phyloP scores from a whole-genome alignment of 2,797 vertebrate genomes.

The Enteromius anoplus region DNA sequence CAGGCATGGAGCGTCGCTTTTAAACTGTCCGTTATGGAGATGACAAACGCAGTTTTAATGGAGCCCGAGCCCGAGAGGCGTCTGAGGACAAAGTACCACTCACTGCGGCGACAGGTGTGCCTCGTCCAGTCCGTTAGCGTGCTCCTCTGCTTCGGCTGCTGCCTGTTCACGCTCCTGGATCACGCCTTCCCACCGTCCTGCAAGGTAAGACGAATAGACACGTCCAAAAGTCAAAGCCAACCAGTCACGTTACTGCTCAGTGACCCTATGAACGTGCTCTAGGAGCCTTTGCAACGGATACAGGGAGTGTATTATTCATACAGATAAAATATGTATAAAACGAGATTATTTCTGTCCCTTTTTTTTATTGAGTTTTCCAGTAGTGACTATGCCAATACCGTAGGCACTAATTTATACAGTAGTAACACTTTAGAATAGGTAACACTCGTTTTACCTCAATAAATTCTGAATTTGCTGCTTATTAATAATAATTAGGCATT shows the following conservation, averaged over 20 bases:
- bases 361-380: background rate
- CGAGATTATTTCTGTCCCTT: background rate
- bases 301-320: background rate
- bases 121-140: constrained; percentile 2
- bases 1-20: constrained; percentile 3
- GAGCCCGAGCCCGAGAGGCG: background rate
- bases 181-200: background rate
- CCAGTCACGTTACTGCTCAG: background rate
- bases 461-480: too few species aligned
- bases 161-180: background rate
- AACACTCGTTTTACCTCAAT: too few species aligned
- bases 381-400: background rate
- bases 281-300: background rate
- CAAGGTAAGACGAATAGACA: constrained; percentile 4
- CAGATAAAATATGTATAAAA: too few species aligned
- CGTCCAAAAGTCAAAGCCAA: background rate
- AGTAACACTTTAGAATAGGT: too few species aligned
- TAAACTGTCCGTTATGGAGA: constrained; percentile 1
- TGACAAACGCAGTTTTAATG: background rate
- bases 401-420: background rate
- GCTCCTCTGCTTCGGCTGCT: constrained; percentile 15
- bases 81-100: background rate
- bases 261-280: background rate
- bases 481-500: too few species aligned
- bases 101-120: constrained; percentile 1